Evolutionary conservation across 1,140 invertebrate genomes (phyloP), one percentile per base, ranked within the genome.

Genomic region (Anoplophora glabripennis): DNA sequence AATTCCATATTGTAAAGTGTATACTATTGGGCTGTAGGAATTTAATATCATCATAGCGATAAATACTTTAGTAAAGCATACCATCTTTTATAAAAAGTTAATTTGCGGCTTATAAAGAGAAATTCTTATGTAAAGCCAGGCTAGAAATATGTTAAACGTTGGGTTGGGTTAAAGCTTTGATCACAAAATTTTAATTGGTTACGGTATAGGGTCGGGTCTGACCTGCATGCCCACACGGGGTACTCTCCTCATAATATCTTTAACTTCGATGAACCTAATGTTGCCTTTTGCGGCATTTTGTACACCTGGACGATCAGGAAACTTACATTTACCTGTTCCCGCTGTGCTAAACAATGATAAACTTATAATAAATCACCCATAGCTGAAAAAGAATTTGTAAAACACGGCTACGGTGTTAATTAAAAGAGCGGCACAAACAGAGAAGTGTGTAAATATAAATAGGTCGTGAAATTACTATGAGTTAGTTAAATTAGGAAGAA

Each of bases 161-260:
- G 64, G 64, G 64, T 52, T 40, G 64, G 53, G 44, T 60, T 44
- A 33, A 28, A 48, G 35, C 54, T 57, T 33, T 41, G 64, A 65
- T 65, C 59, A 65, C 64, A 62, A 65, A 65, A 65, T 62, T 65
- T 65, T 65, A 65, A 65, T 65, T 65, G 64, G 64, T 65, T 65
- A 62, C 64, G 64, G 59, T 57, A 40, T 35, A 49, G 41, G 47
- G 59, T 53, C 28, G 14, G 42, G 34, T 34, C 15, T 41, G 15
- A 7, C n/a, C n/a, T 49, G 14, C 41, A 48, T 41, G 8, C 28
- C 55, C 44, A 15, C 34, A 7, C 59, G 38, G 56, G 59, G 56
- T 28, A 28, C 21, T 28, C 21, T 28, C 21, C 5, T 28, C 21
- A 28, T 28, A n/a, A n/a, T n/a, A 28, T 28, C 21, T 28, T 28